Evolutionary conservation across 2,797 vertebrate genomes (phyloP).

Genomic region (Rachycentron canadum): DNA sequence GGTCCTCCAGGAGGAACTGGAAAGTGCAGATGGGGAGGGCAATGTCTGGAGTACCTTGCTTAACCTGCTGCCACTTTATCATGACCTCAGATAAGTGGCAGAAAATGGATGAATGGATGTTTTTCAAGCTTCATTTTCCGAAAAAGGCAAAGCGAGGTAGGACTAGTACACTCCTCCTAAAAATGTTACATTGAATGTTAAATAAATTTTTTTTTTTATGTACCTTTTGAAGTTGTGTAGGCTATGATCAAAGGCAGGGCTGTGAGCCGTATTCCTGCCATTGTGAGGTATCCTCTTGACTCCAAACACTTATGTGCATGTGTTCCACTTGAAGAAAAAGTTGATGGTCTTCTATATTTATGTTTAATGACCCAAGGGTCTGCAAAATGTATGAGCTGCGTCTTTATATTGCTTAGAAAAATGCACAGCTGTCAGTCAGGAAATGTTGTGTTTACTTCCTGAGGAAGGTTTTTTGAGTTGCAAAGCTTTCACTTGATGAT

Average conservation of each 20-base stretch:
- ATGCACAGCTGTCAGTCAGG: conserved; percentile 26
- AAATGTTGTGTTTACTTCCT: conserved; percentile 32
- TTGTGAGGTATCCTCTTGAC: conserved; percentile 45
- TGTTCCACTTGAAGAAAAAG: conserved; percentile 4
- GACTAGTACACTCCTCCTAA: conserved; percentile 43
- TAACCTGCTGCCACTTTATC: neutral
- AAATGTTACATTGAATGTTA: conserved; percentile 62
- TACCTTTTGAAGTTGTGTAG: conserved; percentile 70
- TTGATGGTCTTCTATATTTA: conserved; percentile 19
- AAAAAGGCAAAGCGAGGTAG: conserved; percentile 41
- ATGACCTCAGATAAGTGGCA: neutral
- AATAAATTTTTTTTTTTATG: conserved; percentile 49
- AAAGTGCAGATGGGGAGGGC: neutral
- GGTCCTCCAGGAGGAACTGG: neutral
- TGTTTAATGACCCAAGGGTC: conserved; percentile 18
- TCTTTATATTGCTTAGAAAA: conserved; percentile 32
- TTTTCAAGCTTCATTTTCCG: conserved; percentile 23
- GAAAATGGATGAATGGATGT: too few species aligned
- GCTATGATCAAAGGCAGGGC: conserved; percentile 69
- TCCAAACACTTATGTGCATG: conserved; percentile 23
- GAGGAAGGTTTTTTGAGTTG: neutral
- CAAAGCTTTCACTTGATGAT: conserved; percentile 19
- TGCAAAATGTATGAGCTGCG: neutral
- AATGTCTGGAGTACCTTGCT: neutral
- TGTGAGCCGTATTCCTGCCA: conserved; percentile 55